A percentile compares a stretch with the other conserved stretches of the same genome.
phyloP scores from a whole-genome alignment of 2,888 invertebrate genomes.

The Pterostichus madidus region DNA sequence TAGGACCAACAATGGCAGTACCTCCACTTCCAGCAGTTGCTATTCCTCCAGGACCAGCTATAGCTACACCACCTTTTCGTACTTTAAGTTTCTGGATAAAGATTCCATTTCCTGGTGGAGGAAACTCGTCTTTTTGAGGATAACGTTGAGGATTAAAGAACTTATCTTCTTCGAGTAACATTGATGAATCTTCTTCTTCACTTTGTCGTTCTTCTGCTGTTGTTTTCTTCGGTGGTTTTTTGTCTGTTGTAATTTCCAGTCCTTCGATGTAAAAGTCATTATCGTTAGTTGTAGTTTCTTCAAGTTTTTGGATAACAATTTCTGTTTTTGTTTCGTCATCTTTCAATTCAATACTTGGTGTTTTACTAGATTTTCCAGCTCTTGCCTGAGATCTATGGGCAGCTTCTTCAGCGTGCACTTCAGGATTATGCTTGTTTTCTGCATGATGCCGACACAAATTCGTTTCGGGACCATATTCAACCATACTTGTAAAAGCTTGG shows the following conservation, averaged over 20 bases:
- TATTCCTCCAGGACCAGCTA: slow-evolving; percentile 90
- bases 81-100: slow-evolving; percentile 86
- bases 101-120: slow-evolving; percentile 79
- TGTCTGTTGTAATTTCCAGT: slow-evolving; percentile 9
- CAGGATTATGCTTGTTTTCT: not conserved
- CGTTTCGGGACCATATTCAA: slow-evolving; percentile 81
- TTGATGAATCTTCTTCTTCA: slow-evolving; percentile 28
- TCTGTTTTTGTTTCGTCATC: slow-evolving; percentile 36
- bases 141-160: slow-evolving; percentile 72
- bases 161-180: slow-evolving; percentile 69
- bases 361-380: slow-evolving; percentile 24
- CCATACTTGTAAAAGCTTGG: slow-evolving; percentile 79
- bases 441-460: slow-evolving; percentile 76
- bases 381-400: slow-evolving; percentile 31
- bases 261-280: slow-evolving; percentile 60
- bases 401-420: slow-evolving; percentile 5
- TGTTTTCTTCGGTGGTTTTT: slow-evolving; percentile 6
- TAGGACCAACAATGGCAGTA: slow-evolving; percentile 89
- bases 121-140: slow-evolving; percentile 20
- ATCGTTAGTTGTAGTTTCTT: slow-evolving; percentile 9
- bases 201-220: slow-evolving; percentile 47
- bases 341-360: slow-evolving; percentile 34
- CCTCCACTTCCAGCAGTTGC: slow-evolving; percentile 90
- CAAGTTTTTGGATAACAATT: slow-evolving; percentile 46
- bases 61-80: slow-evolving; percentile 87